These are phyloP conservation scores for Ancistrus triradiatus DNA, from an alignment of 2,113 vertebrate species.

Conservation along the genomic window DNA sequence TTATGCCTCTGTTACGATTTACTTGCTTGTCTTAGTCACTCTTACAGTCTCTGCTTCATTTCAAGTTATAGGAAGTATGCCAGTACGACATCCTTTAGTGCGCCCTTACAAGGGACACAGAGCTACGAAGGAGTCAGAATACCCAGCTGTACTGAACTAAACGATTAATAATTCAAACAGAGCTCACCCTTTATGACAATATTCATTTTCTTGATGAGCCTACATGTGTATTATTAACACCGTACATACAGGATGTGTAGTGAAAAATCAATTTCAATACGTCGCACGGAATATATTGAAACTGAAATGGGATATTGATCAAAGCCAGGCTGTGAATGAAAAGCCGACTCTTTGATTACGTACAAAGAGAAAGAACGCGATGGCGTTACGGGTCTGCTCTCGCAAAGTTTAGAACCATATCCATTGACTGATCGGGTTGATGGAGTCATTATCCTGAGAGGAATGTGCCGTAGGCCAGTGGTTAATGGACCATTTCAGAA, in stretches of 20 bases:
- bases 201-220: too few relatives aligned
- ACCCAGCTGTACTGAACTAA: conserved; percentile 1
- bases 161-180: conserved; percentile 13
- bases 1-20: neutral
- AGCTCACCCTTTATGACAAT: neutral
- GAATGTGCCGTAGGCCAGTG: conserved; percentile 37
- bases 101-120: conserved; percentile 23
- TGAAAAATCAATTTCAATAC: conserved; percentile 8
- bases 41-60: neutral
- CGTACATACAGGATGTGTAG: neutral
- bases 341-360: conserved; percentile 1
- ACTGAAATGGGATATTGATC: neutral
- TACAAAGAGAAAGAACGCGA: conserved; percentile 10
- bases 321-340: neutral
- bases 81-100: conserved; percentile 11
- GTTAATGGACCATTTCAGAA: conserved; percentile 43
- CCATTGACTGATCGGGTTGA: conserved; percentile 31
- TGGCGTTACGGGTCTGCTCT: conserved; percentile 3
- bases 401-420: conserved; percentile 25
- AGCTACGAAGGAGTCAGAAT: neutral
- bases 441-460: conserved; percentile 33
- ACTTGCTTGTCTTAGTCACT: conserved; percentile 3
- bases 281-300: neutral
- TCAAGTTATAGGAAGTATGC: conserved; percentile 2
- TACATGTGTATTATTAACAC: neutral